Conservation (phyloP, 2,797 vertebrate species). For the Eulemur coronatus region DNA sequence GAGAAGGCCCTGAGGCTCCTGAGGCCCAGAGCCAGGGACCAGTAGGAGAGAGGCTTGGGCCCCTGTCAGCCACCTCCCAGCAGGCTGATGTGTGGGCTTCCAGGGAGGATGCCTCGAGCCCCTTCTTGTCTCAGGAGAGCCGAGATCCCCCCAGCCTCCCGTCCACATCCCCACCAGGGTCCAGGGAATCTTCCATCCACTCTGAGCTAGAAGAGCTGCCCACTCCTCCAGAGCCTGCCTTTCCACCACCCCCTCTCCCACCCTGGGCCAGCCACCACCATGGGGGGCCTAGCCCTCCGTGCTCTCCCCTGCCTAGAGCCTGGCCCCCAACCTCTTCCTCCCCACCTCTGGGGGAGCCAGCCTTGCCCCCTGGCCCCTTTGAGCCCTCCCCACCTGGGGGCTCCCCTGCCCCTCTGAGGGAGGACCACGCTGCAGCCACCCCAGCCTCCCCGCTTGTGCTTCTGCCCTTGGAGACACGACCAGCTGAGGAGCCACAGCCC, state of each 20-base stretch:
- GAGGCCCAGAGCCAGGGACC: constrained; percentile 44
- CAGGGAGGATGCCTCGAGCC: constrained; percentile 80
- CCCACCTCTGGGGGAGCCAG: constrained; percentile 84
- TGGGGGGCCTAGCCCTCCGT: constrained; percentile 34
- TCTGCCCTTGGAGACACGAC: constrained; percentile 90
- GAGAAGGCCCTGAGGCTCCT: not conserved
- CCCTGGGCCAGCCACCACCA: constrained; percentile 78
- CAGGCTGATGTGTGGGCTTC: constrained; percentile 72
- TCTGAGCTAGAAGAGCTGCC: constrained; percentile 62
- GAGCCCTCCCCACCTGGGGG: constrained; percentile 81
- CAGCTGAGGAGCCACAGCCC: constrained; percentile 86
- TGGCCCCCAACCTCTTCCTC: constrained; percentile 88
- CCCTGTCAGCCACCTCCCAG: not conserved
- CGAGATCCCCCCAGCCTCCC: constrained; percentile 66
- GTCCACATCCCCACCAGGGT: constrained; percentile 76
- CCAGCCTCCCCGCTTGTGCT: constrained; percentile 91
- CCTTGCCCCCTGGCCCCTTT: constrained; percentile 80
- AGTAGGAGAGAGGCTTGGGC: not conserved
- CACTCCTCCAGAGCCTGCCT: constrained; percentile 74
- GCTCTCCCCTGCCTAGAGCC: constrained; percentile 78
- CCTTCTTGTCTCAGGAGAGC: constrained; percentile 73
- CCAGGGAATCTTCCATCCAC: constrained; percentile 63
- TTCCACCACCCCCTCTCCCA: constrained; percentile 65
- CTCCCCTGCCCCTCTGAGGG: constrained; percentile 69
- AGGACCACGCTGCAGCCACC: constrained; percentile 82